Evolutionary conservation across 2,113 vertebrate species (phyloP), one percentile per base, ranked within the genome.

Genomic region (Brachyhypopomus gauderio): DNA sequence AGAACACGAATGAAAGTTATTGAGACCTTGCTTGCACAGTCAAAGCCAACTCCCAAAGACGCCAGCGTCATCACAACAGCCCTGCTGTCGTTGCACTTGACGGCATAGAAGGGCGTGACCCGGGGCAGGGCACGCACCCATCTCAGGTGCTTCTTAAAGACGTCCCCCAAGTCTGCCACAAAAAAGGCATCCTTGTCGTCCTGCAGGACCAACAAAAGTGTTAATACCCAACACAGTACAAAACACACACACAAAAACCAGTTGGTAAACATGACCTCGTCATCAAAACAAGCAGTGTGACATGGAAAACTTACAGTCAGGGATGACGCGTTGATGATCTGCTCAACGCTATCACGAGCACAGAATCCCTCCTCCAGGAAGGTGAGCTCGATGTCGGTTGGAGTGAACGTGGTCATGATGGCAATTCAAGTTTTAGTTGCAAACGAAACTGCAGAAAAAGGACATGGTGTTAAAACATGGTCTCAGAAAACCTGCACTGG

Each of bases 141-240:
- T 0, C 96, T 92, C 30, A 97, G 22, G 27, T 99, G 98, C 82
- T 99, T 99, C 91, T 96, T 98, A 0, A 98, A 83, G 52, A 99
- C 88, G 20, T 99, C 98, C 0, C 98, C 97, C 0, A 99, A 90
- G 90, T 99, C 97, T 62, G 96, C 98, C 23, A 99, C 93, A 2
- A 96, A 99, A 89, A 99, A 99, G 83, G 98, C 98, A 88, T 99
- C 98, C 87, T 97, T 95, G 78, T 99, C 97, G 84, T 99, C 97
- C 98, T 99, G 86, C 5, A 84, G 72, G 14, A 12, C 12, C 36
- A 19, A 1, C 0, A 52, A 12, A 71, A 9, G 1, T 45, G 9
- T 48, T 45, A 38, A n/a, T 41, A 14, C 2, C 52, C 72, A 22
- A 0, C 8, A 45, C n/a, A 20, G 8, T 7, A 45, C 3, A 17